Conservation (phyloP, 2,888 invertebrate genomes). For the Coenonympha arcania region DNA sequence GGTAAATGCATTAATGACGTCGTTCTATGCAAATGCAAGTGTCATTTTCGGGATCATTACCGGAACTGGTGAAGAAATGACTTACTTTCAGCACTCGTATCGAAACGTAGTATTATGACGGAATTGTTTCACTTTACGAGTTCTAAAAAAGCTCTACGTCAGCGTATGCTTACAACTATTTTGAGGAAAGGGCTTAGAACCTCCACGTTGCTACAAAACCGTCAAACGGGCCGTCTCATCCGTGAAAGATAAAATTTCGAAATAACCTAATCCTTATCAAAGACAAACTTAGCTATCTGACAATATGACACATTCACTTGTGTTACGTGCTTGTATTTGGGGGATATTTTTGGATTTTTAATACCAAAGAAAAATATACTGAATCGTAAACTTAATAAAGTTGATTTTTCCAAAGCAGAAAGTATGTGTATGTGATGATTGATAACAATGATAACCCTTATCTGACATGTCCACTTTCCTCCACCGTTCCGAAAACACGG, state of each 20-base stretch:
- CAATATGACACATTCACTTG: constrained; percentile 19
- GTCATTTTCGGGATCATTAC: too few relatives aligned
- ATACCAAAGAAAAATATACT: background rate
- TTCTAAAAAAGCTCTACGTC: too few relatives aligned
- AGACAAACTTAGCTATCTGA: constrained; percentile 14
- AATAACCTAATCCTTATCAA: constrained; percentile 16
- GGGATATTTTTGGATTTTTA: background rate
- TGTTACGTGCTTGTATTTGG: constrained; percentile 15
- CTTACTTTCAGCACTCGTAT: too few relatives aligned
- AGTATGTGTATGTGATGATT: constrained; percentile 5
- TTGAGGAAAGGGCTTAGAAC: too few relatives aligned
- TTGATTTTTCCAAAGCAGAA: background rate
- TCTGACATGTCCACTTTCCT: constrained; percentile 13
- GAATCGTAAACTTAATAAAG: background rate
- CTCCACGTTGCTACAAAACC: too few relatives aligned
- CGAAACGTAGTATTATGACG: too few relatives aligned
- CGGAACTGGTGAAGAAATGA: too few relatives aligned
- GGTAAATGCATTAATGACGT: too few relatives aligned
- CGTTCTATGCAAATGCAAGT: too few relatives aligned
- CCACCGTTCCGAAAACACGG: constrained; percentile 1
- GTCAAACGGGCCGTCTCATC: background rate
- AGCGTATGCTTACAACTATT: too few relatives aligned
- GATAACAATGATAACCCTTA: constrained; percentile 12
- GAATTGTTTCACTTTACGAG: too few relatives aligned
- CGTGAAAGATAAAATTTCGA: constrained; percentile 15